phyloP scores from a whole-genome alignment of 2,797 vertebrate species.

The Petrocephalus sullivani region DNA sequence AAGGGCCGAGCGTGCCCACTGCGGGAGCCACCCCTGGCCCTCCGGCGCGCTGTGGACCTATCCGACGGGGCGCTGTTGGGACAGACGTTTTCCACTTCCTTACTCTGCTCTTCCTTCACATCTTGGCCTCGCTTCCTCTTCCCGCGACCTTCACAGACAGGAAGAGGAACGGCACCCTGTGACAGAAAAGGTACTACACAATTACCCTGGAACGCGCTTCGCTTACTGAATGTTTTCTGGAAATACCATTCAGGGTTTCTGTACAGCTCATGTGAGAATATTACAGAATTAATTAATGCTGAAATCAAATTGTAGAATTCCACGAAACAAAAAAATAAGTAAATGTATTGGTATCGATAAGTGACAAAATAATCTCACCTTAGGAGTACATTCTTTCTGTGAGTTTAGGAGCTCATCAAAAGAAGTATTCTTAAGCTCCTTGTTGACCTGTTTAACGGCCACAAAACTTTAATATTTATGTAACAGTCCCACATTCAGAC shows the following conservation, averaged over 20 bases:
- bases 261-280: background rate
- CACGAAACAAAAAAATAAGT: background rate
- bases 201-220: background rate
- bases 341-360: background rate
- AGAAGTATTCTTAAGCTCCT: constrained; percentile 33
- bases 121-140: constrained; percentile 56
- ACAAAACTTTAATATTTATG: background rate
- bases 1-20: constrained; percentile 49
- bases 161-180: constrained; percentile 12
- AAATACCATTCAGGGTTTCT: background rate
- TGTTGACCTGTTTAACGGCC: constrained; percentile 40
- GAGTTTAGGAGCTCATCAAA: constrained; percentile 27
- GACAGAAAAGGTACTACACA: background rate
- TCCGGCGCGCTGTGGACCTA: constrained; percentile 50
- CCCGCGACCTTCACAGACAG: constrained; percentile 37
- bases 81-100: constrained; percentile 56
- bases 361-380: constrained; percentile 33
- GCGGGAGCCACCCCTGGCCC: constrained; percentile 44
- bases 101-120: constrained; percentile 17
- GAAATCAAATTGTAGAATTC: background rate
- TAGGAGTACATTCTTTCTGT: constrained; percentile 52
- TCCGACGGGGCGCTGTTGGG: constrained; percentile 43
- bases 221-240: background rate
- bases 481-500: background rate
- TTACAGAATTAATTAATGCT: constrained; percentile 4